Evolutionary conservation across 2,797 vertebrate genomes (phyloP), one percentile per base, ranked within the genome.

Genomic region (Pangasius sanitwongsei): DNA sequence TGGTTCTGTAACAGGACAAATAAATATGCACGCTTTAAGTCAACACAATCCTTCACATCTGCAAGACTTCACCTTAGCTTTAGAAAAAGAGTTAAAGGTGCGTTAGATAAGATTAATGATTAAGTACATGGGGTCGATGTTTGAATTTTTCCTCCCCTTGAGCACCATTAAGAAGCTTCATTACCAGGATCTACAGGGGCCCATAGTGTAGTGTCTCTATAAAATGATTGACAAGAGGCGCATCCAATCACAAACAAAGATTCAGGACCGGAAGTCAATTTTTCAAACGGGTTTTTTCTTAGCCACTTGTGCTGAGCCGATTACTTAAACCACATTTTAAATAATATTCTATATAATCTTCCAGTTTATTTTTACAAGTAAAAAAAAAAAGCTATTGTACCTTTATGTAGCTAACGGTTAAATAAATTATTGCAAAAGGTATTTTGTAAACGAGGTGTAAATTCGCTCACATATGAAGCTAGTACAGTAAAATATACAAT

Each of bases 1-100:
- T 67, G 90, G 69, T 80, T 90, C 91, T 92, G 91, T 1, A 91
- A 91, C n/a, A 88, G n/a, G 74, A 77, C 63, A 90, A 85, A 89
- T 87, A 78, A 20, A 87, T 48, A 61, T 0, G 6, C 61, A 87
- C 70, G 88, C 63, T 89, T 89, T 87, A n/a, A 57, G 15, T 83
- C 6, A n/a, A 31, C 28, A 28, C 20, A 20, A 70, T 34, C 59
- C n/a, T 15, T 41, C 28, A 81, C 1, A 15, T 61, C 16, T 28
- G 53, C 53, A 85, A 70, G 9, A 23, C 8, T 34, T 31, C 25
- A 28, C 3, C 8, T 65, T 6, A 50, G 18, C 2, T 78, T 77
- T 13, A 48, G 37, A 50, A 77, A 78, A n/a, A 53, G 12, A n/a
- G 3, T 48, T 16, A n/a, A 78, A 53, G 13, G 25, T n/a, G n/a